Percentiles rank a stretch among this genome's conserved stretches.
phyloP scores from a whole-genome alignment of 1,140 invertebrate genomes.

The Philaenus spumarius region DNA sequence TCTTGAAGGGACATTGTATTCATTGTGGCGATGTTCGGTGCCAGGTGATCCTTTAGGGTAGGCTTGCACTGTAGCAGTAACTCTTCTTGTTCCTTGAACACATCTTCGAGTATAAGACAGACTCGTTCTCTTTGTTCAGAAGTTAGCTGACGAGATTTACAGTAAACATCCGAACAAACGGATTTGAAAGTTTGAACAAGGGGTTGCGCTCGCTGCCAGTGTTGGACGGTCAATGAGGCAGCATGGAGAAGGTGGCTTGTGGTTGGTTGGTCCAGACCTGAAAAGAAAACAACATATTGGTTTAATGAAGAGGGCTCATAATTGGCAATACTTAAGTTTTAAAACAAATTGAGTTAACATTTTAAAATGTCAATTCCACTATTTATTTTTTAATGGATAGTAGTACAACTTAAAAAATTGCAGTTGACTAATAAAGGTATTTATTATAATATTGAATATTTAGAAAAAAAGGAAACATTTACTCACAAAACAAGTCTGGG shows the following conservation, averaged over 20 bases:
- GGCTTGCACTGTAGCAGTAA: background rate
- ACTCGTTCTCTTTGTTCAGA: conserved; percentile 31
- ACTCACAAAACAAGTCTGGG: no score
- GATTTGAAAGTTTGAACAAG: conserved; percentile 45
- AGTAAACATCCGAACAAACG: conserved; percentile 60
- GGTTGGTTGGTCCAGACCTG: conserved; percentile 46
- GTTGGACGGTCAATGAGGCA: conserved; percentile 54
- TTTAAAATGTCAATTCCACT: background rate
- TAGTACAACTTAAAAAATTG: no score
- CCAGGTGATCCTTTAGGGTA: conserved; percentile 10
- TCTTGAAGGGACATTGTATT: conserved; percentile 33
- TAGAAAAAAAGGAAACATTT: no score
- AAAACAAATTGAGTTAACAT: background rate
- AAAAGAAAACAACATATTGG: conserved; percentile 20
- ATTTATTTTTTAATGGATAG: no score
- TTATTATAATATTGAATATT: no score
- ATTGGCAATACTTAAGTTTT: background rate
- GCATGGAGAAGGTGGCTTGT: conserved; percentile 55
- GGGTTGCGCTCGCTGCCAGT: conserved; percentile 51
- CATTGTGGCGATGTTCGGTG: conserved; percentile 27
- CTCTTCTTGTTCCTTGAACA: conserved; percentile 2
- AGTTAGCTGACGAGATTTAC: conserved; percentile 48
- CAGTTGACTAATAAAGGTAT: no score
- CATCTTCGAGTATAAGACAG: conserved; percentile 34
- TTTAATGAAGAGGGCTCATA: background rate